These are phyloP conservation scores for Ennomos erosarius DNA, from an alignment of 2,888 invertebrate species.

Conservation along the genomic window DNA sequence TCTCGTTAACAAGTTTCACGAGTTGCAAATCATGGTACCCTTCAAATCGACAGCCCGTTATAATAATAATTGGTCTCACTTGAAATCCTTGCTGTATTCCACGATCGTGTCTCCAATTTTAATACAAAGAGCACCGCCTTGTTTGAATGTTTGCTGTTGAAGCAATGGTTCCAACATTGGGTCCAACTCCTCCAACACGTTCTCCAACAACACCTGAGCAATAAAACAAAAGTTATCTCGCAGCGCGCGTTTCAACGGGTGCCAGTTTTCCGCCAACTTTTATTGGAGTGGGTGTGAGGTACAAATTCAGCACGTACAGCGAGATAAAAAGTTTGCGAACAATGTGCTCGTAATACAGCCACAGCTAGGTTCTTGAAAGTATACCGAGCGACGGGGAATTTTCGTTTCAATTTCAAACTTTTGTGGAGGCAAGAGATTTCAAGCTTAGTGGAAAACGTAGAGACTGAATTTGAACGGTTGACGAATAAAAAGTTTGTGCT, in stretches of 20 bases:
- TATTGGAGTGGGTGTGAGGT: conserved; percentile 27
- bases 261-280: conserved; percentile 22
- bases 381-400: conserved; percentile 18
- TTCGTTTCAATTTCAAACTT: conserved; percentile 31
- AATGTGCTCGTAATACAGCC: conserved; percentile 34
- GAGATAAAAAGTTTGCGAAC: conserved; percentile 33
- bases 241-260: conserved; percentile 18
- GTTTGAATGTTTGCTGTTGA: conserved; percentile 95
- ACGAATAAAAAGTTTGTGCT: not conserved
- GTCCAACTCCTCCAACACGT: conserved; percentile 96
- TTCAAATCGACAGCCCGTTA: no score
- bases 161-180: conserved; percentile 95
- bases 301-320: conserved; percentile 29
- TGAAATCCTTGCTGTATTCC: conserved; percentile 94
- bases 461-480: conserved; percentile 8
- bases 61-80: conserved; percentile 74
- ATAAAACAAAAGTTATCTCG: conserved; percentile 30
- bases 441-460: conserved; percentile 12
- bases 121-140: conserved; percentile 94
- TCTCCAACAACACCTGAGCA: conserved; percentile 91
- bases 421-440: conserved; percentile 18
- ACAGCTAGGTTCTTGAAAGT: conserved; percentile 25
- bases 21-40: no score
- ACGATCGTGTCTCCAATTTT: conserved; percentile 96
- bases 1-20: conserved; percentile 15